Evolutionary conservation across 2,797 vertebrate species (phyloP).

Genomic region (Oceanodroma leucorhoa): DNA sequence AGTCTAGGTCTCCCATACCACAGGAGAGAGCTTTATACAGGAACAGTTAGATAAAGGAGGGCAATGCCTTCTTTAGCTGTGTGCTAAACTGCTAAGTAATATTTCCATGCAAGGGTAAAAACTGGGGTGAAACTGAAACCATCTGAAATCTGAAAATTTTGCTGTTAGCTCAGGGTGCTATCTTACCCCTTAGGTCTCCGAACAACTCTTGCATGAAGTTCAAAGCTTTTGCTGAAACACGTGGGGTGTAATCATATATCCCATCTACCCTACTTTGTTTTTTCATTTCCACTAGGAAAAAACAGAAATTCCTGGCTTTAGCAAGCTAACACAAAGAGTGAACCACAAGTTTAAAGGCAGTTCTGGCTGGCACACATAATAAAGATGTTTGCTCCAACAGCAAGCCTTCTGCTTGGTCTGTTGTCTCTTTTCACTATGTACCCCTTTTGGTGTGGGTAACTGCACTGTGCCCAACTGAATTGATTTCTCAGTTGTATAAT

Average conservation of each 20-base stretch:
- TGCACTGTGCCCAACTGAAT: not conserved
- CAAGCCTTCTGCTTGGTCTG: not conserved
- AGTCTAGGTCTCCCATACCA: not conserved
- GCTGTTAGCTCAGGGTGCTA: not conserved
- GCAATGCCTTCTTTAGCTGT: not conserved
- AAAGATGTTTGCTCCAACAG: not conserved
- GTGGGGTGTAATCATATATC: not conserved
- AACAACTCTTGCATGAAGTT: not conserved
- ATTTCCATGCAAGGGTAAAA: not conserved
- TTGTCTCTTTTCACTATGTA: not conserved
- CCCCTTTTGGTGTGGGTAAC: not conserved
- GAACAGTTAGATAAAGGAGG: not conserved
- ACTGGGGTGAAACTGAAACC: not conserved
- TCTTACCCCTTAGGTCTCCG: not conserved
- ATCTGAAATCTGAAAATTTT: not conserved
- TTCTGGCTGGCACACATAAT: not conserved
- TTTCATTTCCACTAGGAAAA: not conserved
- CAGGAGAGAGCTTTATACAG: not conserved
- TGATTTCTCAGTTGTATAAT: not conserved
- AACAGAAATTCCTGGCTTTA: not conserved
- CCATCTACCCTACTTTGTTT: not conserved
- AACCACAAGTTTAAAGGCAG: not conserved
- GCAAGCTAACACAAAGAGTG: not conserved
- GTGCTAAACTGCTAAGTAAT: not conserved
- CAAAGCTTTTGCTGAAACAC: not conserved